Evolutionary conservation across 2,888 invertebrate genomes (phyloP).

Genomic region (Dryobotodes eremita): DNA sequence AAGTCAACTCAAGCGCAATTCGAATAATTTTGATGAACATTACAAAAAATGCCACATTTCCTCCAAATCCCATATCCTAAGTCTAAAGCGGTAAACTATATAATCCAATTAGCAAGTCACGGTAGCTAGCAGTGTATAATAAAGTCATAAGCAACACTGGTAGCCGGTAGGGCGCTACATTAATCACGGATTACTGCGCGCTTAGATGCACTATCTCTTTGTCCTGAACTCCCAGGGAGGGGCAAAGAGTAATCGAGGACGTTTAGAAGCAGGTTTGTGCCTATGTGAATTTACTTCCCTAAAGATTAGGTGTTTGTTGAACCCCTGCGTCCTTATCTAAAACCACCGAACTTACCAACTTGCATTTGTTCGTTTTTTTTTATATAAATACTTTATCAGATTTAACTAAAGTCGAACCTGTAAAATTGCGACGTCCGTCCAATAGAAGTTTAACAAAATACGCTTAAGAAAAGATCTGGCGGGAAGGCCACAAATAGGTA

Average conservation of each 20-base stretch:
- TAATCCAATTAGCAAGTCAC: constrained; percentile 72
- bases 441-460: no score
- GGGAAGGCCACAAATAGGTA: no score
- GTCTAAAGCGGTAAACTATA: constrained; percentile 42
- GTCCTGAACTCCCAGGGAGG: constrained; percentile 82
- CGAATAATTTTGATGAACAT: neutral
- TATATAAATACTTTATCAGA: no score
- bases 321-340: no score
- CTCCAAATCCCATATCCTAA: neutral
- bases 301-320: neutral
- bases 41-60: neutral
- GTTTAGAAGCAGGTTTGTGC: constrained; percentile 29
- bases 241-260: constrained; percentile 70
- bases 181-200: constrained; percentile 85
- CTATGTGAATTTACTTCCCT: constrained; percentile 5
- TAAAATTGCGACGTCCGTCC: no score
- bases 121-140: constrained; percentile 72
- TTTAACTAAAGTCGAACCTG: no score
- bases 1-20: neutral
- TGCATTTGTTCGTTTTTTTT: no score
- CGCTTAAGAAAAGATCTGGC: no score
- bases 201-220: constrained; percentile 80
- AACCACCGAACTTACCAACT: no score
- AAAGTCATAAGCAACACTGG: constrained; percentile 81
- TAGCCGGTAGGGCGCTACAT: constrained; percentile 79